Evolutionary conservation across 2,797 vertebrate genomes (phyloP).

Genomic region (Coluber constrictor): DNA sequence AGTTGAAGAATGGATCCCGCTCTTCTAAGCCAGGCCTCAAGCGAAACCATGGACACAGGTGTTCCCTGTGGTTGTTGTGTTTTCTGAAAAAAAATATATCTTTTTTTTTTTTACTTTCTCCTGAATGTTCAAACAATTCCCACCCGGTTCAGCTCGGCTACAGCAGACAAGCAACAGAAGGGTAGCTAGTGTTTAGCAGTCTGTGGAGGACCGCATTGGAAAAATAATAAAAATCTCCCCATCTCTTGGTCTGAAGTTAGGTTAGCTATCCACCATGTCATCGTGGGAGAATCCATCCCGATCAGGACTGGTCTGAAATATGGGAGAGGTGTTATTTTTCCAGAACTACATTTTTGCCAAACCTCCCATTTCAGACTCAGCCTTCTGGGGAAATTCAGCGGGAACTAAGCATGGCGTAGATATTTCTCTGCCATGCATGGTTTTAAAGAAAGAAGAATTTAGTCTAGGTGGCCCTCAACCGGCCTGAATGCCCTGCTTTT

Average conservation of each 20-base stretch:
- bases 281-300: neutral
- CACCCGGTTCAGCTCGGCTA: slow-evolving; percentile 46
- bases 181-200: neutral
- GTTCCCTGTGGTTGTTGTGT: slow-evolving; percentile 48
- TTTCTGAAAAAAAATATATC: neutral
- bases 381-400: neutral
- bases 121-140: slow-evolving; percentile 53
- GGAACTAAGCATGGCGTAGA: neutral
- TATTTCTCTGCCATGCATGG: too few relatives aligned
- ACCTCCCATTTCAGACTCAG: neutral
- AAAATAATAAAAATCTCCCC: neutral
- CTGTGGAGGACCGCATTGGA: neutral
- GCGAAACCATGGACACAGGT: slow-evolving; percentile 33
- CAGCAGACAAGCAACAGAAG: slow-evolving; percentile 11
- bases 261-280: neutral
- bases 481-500: neutral
- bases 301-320: neutral
- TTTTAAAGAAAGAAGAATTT: neutral
- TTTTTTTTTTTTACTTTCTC: slow-evolving; percentile 34
- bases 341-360: too few relatives aligned
- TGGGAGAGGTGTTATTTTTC: neutral
- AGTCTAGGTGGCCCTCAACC: neutral
- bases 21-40: slow-evolving; percentile 25
- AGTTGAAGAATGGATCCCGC: slow-evolving; percentile 42
- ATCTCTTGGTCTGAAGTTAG: neutral